Evolutionary conservation across 1,140 invertebrate species (phyloP), one percentile per base, ranked within the genome.

Genomic region (Caenorhabditis briggsae): DNA sequence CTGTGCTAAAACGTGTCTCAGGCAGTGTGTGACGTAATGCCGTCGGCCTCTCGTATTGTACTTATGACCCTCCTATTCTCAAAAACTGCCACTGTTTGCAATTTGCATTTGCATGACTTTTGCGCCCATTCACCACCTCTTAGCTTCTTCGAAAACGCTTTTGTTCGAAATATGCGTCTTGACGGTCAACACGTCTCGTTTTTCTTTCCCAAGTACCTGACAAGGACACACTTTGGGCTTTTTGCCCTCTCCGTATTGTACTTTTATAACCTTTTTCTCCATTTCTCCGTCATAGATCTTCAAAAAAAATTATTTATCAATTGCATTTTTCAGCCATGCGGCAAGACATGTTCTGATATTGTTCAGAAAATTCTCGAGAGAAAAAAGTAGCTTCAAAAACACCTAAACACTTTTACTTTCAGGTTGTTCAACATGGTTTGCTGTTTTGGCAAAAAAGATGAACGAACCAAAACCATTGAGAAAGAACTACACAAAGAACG

Each of bases 401-500:
- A 43, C 20, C n/a, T 2, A 70, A 70, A 33, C 33, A 33, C 33
- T 33, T 3, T 33, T 33, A 33, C 33, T 33, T 78, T 78, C 70
- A 78, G 70, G 70, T 78, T 78, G 70, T 50, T 78, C 70, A 78
- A 78, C 20, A 78, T 78, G 70, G 46, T 78, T 53, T 78, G 70
- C 70, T 78, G 70, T n/a, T 78, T 78, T 33, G 70, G 70, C 20
- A 78, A 78, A 23, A 78, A 78, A 78, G 70, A 78, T 78, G 70
- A 78, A 50, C 25, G 70, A 46, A 78, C 70, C 46, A 87, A 84
- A 58, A 74, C 48, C 2, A 89, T 89, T 83, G 89, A 89, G 33
- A 83, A 70, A 65, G 84, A 89, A 46, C 46, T 89, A 9, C 41
- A 70, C 33, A 88, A 88, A 82, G 89, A 89, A 82, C 61, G 87